These are phyloP conservation scores for Lethenteron reissneri DNA, from an alignment of 2,113 vertebrate genomes.

Conservation along the genomic window DNA sequence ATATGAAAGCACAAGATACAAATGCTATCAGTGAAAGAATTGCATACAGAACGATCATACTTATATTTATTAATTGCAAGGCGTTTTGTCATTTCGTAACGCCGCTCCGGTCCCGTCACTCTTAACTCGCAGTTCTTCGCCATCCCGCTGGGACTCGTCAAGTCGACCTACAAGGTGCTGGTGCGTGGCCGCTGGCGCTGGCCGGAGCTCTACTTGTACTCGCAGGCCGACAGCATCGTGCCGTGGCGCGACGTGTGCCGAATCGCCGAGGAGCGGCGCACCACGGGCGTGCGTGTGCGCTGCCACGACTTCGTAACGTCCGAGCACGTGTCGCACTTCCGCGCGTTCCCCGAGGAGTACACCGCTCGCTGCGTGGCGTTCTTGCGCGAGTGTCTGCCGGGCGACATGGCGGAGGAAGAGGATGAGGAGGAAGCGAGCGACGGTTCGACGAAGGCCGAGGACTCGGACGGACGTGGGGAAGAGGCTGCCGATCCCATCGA, in stretches of 20 bases:
- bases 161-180: conserved; percentile 57
- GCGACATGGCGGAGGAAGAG: background rate
- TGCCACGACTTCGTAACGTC: conserved; percentile 52
- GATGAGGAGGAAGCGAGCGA: no score
- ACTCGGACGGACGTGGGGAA: no score
- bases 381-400: conserved; percentile 30
- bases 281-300: conserved; percentile 27
- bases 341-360: conserved; percentile 51
- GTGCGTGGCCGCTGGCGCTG: conserved; percentile 34
- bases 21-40: no score
- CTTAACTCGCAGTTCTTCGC: conserved; percentile 16
- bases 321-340: conserved; percentile 50
- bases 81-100: no score
- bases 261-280: conserved; percentile 31
- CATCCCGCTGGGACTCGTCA: conserved; percentile 45
- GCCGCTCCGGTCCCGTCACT: background rate
- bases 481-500: no score
- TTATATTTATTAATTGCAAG: no score
- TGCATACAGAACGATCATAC: no score
- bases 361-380: conserved; percentile 36
- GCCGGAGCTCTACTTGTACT: conserved; percentile 81
- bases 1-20: no score
- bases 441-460: no score
- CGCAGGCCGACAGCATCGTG: conserved; percentile 43
- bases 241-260: conserved; percentile 32